Percentiles rank a stretch among this genome's conserved stretches.
Conservation (phyloP, 2,888 invertebrate genomes). For the Corbicula japonica region DNA sequence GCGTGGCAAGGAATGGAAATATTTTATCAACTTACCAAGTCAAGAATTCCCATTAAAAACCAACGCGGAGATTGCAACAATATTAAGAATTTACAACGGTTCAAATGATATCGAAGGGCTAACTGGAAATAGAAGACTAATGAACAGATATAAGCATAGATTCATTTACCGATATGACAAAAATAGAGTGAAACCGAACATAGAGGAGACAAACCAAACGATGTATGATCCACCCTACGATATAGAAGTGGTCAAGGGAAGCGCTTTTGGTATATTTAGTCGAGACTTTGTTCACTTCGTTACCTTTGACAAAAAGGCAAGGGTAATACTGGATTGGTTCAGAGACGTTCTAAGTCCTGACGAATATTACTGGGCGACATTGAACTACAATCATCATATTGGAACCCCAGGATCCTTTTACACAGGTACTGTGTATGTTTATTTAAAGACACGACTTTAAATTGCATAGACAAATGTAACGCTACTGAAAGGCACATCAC, state of each 20-base stretch:
- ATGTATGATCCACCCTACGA: slow-evolving; percentile 64
- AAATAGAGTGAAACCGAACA: slow-evolving; percentile 32
- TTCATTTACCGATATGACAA: slow-evolving; percentile 58
- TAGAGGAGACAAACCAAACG: slow-evolving; percentile 45
- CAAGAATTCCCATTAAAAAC: slow-evolving; percentile 85
- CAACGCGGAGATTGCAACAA: slow-evolving; percentile 84
- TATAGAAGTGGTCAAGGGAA: slow-evolving; percentile 80
- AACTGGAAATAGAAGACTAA: slow-evolving; percentile 71
- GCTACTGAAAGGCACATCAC: too few species aligned
- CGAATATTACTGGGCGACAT: slow-evolving; percentile 85
- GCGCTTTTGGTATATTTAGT: slow-evolving; percentile 85
- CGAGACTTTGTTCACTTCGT: slow-evolving; percentile 83
- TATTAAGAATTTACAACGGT: too few species aligned
- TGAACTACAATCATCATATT: slow-evolving; percentile 82
- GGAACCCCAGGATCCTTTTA: slow-evolving; percentile 81
- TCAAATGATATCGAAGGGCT: slow-evolving; percentile 85
- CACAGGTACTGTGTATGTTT: too few species aligned
- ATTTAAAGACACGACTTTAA: too few species aligned
- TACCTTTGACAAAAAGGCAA: slow-evolving; percentile 72
- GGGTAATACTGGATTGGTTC: slow-evolving; percentile 82
- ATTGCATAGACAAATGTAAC: too few species aligned
- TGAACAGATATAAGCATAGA: slow-evolving; percentile 55
- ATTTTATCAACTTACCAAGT: slow-evolving; percentile 84
- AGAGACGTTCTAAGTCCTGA: slow-evolving; percentile 83
- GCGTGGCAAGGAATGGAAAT: too few species aligned